Evolutionary conservation across 2,797 vertebrate species (phyloP), one percentile per base, ranked within the genome.

Genomic region (Euthynnus affinis): DNA sequence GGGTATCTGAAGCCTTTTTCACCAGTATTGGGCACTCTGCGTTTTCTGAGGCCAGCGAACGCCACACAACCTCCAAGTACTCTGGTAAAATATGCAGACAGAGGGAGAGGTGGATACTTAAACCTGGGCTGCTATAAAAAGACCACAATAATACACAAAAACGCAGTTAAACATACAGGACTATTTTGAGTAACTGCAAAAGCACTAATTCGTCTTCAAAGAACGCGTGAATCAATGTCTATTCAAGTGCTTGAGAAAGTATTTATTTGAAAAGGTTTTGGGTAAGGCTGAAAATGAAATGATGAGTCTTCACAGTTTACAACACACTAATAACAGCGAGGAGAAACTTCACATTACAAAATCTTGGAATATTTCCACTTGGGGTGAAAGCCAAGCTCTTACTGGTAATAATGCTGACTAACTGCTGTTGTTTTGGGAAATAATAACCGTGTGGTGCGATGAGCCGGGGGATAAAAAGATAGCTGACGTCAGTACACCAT

Each of bases 31-130:
- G 93, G 75, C 91, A 95, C 40, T 93, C 66, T 1, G 84, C 27
- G 1, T 90, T 89, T 75, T 89, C 87, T 8, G 88, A 86, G 59
- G 91, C 91, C 77, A 96, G 89, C 1, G 94, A 95, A 58, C 87
- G 91, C 86, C 92, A 82, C 76, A 96, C 93, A 25, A 95, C 93
- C 80, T 96, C 94, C 80, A 96, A 84, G 68, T 94, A 96, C 85
- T 95, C 93, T 95, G 86, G 18, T 22, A 60, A 83, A 60, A 89
- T 10, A 90, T 12, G 48, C n/a, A 74, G 6, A 71, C 25, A 87
- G 6, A 70, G 58, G 20, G 60, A 69, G 17, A 12, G 12, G 1
- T 34, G 48, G 29, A 76, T 56, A 83, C 55, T 87, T 81, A 80
- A 82, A 89, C 58, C 51, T 65, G 52, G 20, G 27, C 57, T 51